phyloP scores from a whole-genome alignment of 2,113 vertebrate species.

The Ondatra zibethicus region DNA sequence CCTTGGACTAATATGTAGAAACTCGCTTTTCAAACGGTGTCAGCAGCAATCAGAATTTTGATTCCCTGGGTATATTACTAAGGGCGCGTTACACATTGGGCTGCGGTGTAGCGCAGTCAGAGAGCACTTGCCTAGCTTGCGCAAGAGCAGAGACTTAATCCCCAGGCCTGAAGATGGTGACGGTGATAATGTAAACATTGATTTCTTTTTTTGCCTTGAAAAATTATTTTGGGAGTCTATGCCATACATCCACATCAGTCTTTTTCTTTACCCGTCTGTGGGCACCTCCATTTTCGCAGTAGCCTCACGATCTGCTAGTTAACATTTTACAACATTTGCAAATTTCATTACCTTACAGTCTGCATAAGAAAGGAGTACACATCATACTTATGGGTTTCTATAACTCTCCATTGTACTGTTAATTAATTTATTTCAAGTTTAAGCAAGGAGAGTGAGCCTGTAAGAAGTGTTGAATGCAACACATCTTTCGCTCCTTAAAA shows the following conservation, averaged over 20 bases:
- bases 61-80: not conserved
- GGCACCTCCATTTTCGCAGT: constrained; percentile 11
- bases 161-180: not conserved
- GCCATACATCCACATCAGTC: no score
- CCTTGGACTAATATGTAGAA: not conserved
- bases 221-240: not conserved
- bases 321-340: constrained; percentile 6
- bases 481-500: not conserved
- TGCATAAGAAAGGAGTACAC: not conserved
- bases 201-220: constrained; percentile 30
- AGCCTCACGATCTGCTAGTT: not conserved
- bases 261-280: not conserved
- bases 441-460: not conserved
- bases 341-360: not conserved
- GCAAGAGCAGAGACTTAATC: not conserved
- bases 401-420: not conserved
- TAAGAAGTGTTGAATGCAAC: not conserved
- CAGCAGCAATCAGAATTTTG: not conserved
- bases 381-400: fast-evolving
- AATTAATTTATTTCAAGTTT: not conserved
- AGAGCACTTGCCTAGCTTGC: not conserved
- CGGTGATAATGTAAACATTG: not conserved
- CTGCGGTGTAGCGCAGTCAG: not conserved
- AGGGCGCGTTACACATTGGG: not conserved
- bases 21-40: not conserved